phyloP scores from a whole-genome alignment of 2,888 invertebrate species.

The Zelleria hepariella region DNA sequence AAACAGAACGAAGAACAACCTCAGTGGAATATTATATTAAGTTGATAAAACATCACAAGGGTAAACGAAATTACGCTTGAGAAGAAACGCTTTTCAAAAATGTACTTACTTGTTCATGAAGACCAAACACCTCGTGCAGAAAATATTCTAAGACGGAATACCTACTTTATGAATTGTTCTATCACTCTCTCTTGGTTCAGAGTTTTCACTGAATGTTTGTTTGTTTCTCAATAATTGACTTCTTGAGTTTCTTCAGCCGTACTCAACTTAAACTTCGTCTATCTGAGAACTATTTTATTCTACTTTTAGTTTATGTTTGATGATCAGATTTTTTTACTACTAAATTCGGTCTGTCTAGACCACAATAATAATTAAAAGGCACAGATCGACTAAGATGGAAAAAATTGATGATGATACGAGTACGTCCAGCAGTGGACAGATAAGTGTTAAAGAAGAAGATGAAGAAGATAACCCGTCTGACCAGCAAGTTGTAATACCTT shows the following conservation, averaged over 20 bases:
- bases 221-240: neutral
- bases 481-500: conserved; percentile 12
- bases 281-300: neutral
- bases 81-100: conserved; percentile 4
- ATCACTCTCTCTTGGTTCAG: neutral
- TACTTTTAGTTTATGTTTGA: neutral
- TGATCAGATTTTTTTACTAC: neutral
- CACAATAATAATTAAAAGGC: no score
- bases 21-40: no score
- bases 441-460: no score
- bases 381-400: no score
- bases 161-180: neutral
- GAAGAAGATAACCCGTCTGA: no score
- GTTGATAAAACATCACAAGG: conserved; percentile 12
- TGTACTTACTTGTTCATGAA: conserved; percentile 21
- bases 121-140: conserved; percentile 12
- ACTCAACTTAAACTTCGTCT: neutral
- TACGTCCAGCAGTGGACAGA: no score
- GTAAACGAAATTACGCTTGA: conserved; percentile 14
- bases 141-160: neutral
- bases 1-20: no score
- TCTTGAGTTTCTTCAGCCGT: neutral
- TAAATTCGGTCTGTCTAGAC: neutral
- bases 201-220: neutral
- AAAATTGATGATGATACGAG: no score